Evolutionary conservation across 2,797 vertebrate genomes (phyloP).

Genomic region (Artibeus jamaicensis): DNA sequence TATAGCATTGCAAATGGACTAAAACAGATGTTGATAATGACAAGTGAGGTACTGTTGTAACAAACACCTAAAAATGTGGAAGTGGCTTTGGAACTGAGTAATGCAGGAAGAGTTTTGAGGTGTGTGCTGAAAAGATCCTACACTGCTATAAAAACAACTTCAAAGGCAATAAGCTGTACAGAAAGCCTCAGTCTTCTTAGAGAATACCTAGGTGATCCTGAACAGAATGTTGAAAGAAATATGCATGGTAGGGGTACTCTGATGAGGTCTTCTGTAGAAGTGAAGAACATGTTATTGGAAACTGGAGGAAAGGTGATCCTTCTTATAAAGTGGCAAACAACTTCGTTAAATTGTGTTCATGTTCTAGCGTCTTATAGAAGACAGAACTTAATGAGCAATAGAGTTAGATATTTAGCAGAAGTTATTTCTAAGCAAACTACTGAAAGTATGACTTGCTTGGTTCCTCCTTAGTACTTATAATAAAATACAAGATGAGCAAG

Average conservation of each 20-base stretch:
- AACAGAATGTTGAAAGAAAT: neutral
- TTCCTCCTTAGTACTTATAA: neutral
- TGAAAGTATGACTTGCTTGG: neutral
- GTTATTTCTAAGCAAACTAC: neutral
- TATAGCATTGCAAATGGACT: neutral
- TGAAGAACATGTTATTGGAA: neutral
- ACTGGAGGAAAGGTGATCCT: neutral
- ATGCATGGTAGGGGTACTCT: neutral
- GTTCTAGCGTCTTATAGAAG: neutral
- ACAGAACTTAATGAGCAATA: neutral
- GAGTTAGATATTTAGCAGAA: neutral
- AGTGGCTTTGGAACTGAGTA: neutral
- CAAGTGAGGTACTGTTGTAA: neutral
- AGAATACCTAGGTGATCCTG: neutral
- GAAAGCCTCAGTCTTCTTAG: neutral
- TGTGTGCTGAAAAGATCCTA: neutral
- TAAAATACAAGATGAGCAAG: neutral
- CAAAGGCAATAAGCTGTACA: neutral
- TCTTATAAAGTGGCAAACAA: neutral
- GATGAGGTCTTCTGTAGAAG: neutral
- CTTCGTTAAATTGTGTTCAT: neutral
- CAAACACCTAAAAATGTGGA: neutral
- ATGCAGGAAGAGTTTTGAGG: neutral
- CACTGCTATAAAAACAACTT: neutral
- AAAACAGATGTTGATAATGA: neutral